Evolutionary conservation across 2,888 invertebrate species (phyloP).

Genomic region (Catocala nupta): DNA sequence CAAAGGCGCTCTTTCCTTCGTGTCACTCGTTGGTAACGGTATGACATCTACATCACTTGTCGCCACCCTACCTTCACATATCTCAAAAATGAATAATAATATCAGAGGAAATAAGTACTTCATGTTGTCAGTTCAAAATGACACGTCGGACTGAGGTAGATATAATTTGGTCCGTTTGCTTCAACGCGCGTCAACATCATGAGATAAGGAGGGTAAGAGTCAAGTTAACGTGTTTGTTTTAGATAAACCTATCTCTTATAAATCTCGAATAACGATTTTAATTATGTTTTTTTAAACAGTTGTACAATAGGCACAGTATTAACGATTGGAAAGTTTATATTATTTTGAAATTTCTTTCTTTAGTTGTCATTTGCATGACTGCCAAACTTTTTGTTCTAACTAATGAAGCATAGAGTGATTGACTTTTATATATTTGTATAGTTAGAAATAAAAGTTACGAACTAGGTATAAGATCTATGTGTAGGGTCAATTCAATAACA

Average conservation of each 20-base stretch:
- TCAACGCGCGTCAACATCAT: conserved; percentile 49
- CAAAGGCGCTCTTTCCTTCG: conserved; percentile 52
- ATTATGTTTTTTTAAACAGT: conserved; percentile 28
- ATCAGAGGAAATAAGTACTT: conserved; percentile 52
- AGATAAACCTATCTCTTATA: conserved; percentile 51
- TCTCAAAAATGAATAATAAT: conserved; percentile 51
- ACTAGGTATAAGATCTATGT: no score
- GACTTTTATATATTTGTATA: no score
- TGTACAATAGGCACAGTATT: conserved; percentile 13
- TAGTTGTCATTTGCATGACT: background rate
- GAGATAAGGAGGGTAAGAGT: conserved; percentile 60
- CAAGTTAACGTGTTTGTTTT: conserved; percentile 52
- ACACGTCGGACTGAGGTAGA: conserved; percentile 49
- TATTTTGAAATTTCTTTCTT: background rate
- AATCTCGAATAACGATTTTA: conserved; percentile 26
- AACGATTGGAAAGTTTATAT: no score
- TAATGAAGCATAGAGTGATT: no score
- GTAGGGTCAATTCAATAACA: no score
- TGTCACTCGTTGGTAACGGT: conserved; percentile 32
- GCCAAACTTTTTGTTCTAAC: no score
- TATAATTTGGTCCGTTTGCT: conserved; percentile 36
- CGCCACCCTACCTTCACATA: conserved; percentile 59
- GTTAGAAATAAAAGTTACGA: no score
- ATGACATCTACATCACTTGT: conserved; percentile 52
- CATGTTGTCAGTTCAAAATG: conserved; percentile 58